Evolutionary conservation across 2,113 vertebrate genomes (phyloP), one percentile per base, ranked within the genome.

Genomic region (Scophthalmus maximus): DNA sequence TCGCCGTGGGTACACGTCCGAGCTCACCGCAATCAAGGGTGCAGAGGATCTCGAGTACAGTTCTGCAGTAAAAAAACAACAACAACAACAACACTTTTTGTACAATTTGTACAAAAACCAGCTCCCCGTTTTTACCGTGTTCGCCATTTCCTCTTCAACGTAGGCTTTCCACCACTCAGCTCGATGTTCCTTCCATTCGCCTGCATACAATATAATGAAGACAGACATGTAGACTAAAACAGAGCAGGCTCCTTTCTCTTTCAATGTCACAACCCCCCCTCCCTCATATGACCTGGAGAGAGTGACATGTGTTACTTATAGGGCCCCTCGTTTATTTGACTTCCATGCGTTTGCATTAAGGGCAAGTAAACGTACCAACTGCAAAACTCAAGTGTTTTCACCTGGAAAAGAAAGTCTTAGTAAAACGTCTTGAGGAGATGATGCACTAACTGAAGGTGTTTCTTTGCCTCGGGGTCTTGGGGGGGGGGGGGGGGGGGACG

Each of bases 221-320:
- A 83, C 36, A 44, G 84, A 88, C 75, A 82, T n/a, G n/a, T n/a
- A n/a, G n/a, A n/a, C n/a, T n/a, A n/a, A n/a, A n/a, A n/a, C n/a
- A n/a, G 65, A 27, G 44, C 59, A 26, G 58, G 29, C 22, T 56
- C 29, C 65, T 36, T 71, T 51, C 81, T 44, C 52, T 66, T 49
- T 56, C 74, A 68, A 32, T 36, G 34, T 75, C 11, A 23, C 36
- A 61, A 65, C 22, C 36, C 51, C n/a, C 20, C 44, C 22, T 40
- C 32, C 50, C 52, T 49, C 46, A 23, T 12, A 11, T 49, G 46
- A 22, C 12, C 47, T 87, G 87, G 91, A 92, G 93, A 92, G 93
- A 93, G 90, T 50, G 55, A 86, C 88, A 89, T 91, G 91, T 93
- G 88, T n/a, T n/a, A n/a, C n/a, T n/a, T n/a, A n/a, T 88, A 86